These are phyloP conservation scores for Clarias macrocephalus DNA, from an alignment of 2,113 vertebrate species.

Conservation along the genomic window DNA sequence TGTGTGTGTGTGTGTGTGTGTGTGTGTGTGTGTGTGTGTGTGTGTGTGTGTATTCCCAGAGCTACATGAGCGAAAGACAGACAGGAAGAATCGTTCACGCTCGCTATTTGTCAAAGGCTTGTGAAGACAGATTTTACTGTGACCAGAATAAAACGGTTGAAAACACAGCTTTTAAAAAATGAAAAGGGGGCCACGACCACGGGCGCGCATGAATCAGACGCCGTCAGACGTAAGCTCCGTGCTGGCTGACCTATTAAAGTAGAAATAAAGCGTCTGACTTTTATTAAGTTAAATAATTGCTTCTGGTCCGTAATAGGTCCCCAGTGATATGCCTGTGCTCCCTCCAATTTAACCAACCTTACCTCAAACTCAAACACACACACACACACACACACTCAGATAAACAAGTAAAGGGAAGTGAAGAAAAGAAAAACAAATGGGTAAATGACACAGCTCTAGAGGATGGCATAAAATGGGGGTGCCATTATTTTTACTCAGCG, in stretches of 20 bases:
- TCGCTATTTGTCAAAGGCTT: constrained; percentile 13
- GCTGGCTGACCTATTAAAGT: constrained; percentile 50
- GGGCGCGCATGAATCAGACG: background rate
- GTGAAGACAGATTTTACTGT: constrained; percentile 35
- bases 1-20: too few species aligned
- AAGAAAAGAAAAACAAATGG: background rate
- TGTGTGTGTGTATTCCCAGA: background rate
- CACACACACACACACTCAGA: constrained; percentile 19
- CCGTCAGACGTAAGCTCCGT: constrained; percentile 3
- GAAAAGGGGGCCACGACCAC: background rate
- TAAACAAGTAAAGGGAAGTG: constrained; percentile 26
- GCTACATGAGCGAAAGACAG: background rate
- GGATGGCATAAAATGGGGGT: background rate
- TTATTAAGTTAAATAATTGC: constrained; percentile 66
- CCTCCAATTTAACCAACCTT: constrained; percentile 30
- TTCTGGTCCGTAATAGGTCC: constrained; percentile 57
- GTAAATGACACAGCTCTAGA: background rate
- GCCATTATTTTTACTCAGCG: background rate
- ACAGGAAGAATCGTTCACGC: constrained; percentile 14
- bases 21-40: background rate
- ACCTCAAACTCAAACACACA: background rate
- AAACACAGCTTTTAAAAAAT: background rate
- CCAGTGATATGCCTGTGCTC: constrained; percentile 42
- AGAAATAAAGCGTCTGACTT: constrained; percentile 56
- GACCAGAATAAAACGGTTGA: constrained; percentile 17